phyloP scores from a whole-genome alignment of 2,113 vertebrate genomes.

The Oxygymnocypris stewartii region DNA sequence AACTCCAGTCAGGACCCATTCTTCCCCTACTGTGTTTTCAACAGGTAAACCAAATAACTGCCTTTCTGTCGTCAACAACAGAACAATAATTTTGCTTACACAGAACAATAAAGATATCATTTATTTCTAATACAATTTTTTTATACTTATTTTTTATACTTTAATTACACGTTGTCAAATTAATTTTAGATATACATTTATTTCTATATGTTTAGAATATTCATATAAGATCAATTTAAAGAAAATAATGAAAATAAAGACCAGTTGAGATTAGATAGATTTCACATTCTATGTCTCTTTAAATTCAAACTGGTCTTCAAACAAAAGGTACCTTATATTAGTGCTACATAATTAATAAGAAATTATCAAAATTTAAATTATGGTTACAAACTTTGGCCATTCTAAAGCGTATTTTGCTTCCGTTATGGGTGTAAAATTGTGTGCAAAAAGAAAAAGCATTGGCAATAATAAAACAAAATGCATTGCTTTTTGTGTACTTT shows the following conservation, averaged over 20 bases:
- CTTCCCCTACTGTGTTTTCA: constrained; percentile 22
- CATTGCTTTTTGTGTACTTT: not conserved
- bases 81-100: not conserved
- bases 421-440: not conserved
- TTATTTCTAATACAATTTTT: not conserved
- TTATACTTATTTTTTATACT: not conserved
- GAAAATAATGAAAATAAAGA: not conserved
- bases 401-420: not conserved
- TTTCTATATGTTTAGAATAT: not conserved
- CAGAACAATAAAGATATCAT: not conserved
- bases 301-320: not conserved
- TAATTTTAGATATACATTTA: not conserved
- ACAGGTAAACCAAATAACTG: constrained; percentile 33
- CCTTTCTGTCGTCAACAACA: not conserved
- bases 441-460: not conserved
- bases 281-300: not conserved
- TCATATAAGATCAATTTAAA: not conserved
- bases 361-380: not conserved
- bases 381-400: not conserved
- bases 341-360: not conserved
- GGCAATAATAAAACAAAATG: not conserved
- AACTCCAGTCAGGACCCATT: constrained; percentile 34
- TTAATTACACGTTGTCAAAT: not conserved
- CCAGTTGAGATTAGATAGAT: too few species aligned
- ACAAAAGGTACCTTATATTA: too few species aligned